Base-by-base conservation (phyloP, 2,113 vertebrate genomes). In the Sprattus sprattus region DNA sequence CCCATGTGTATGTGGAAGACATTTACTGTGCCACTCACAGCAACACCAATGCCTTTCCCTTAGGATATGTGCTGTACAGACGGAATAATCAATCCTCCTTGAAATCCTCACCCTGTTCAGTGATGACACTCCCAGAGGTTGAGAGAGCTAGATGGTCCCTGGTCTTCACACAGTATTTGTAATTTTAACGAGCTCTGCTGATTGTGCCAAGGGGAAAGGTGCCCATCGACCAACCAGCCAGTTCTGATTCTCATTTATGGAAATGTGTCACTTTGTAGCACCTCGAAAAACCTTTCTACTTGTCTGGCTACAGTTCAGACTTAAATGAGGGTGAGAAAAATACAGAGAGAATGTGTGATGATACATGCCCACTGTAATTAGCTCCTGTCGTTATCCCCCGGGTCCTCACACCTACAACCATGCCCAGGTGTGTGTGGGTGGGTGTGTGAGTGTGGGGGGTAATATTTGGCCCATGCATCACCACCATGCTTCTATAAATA, bases 401-500 rank as follows among this genome's bases (percentile, higher is more conserved):
- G 52, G 4, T 15, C 16, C 52, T 54, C 4, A 15, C 11, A 3
- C 15, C 52, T 15, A 18, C 52, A 54, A 54, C 52, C 13, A 20
- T 54, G 11, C 52, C 52, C 52, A 54, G 52, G 52, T 54, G 16
- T 54, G 52, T 54, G 52, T 54, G 16, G 15, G 52, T 54, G 15
- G 15, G 52, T 54, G 52, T 18, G 16, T 54, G 52, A 18, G 13
- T 16, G 13, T 13, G 52, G 49, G 22, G 49, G 82, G 50, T 1
- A 22, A 39, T 25, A 67, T 81, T 44, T 60, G 75, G 54, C 44
- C 54, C 11, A 45, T 47, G n/a, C 52, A 54, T 32, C 8, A 85
- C 47, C 39, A 45, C 44, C 18, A 7, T 54, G 78, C 81, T 39
- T 28, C 50, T 57, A 60, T 78, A 87, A 87, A 87, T 85, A 85